Conservation (phyloP, 2,888 invertebrate genomes). For the Eupithecia insigniata region DNA sequence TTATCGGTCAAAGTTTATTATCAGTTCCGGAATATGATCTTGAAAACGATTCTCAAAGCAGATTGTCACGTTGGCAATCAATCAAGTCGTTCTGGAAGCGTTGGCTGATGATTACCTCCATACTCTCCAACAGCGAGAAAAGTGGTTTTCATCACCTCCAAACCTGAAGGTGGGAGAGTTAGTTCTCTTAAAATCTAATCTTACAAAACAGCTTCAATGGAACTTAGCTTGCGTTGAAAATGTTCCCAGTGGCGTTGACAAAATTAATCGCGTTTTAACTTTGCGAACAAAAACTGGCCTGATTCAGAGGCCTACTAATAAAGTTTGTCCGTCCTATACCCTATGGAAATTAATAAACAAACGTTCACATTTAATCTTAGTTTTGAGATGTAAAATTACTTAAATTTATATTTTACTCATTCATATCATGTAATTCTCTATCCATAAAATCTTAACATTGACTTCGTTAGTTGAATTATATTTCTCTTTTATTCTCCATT, state of each 20-base stretch:
- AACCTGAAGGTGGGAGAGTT: neutral
- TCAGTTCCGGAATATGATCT: neutral
- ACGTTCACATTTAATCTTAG: no score
- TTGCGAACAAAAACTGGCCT: neutral
- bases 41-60: slow-evolving; percentile 4
- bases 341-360: neutral
- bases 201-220: slow-evolving; percentile 12
- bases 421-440: no score
- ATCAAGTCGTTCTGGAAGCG: neutral
- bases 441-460: no score
- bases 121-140: slow-evolving; percentile 9
- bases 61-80: slow-evolving; percentile 9
- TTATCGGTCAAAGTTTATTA: slow-evolving; percentile 1
- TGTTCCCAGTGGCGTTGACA: slow-evolving; percentile 10
- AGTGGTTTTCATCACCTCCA: slow-evolving; percentile 6
- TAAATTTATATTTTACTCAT: no score
- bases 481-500: no score
- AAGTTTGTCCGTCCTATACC: slow-evolving; percentile 5
- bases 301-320: neutral
- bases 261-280: neutral
- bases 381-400: no score
- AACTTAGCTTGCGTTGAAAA: neutral
- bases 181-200: neutral
- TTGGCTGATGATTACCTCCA: slow-evolving; percentile 12
- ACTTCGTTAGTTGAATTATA: no score